Base-by-base conservation (phyloP, 2,888 invertebrate genomes). In the Serrognathus titanus region DNA sequence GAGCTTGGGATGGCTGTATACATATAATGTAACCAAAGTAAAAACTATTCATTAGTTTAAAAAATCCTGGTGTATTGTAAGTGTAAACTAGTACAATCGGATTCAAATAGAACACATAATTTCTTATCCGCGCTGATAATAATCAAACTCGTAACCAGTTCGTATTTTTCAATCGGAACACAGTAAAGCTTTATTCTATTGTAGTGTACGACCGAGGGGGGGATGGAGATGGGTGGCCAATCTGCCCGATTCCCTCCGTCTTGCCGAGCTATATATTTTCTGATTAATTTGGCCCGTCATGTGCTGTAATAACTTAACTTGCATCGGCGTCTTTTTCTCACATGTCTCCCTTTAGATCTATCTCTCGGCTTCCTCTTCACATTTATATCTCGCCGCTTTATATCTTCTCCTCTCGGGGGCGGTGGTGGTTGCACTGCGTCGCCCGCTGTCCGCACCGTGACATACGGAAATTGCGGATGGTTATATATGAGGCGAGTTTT, bases 201-300 rank as follows among this genome's bases (percentile, higher is more conserved):
- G 43, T 43, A 20, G 4, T 43, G 43, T 43, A 20, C 43, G 24
- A 31, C 6, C 24, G 5, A 6, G 24, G 24, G 6, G 24, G 24
- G 24, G 24, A n/a, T n/a, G 24, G 24, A 31, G 24, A 7, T 5
- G 24, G 57, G 39, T 48, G 43, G 37, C 13, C 53, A 48, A 38
- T 48, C 38, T 49, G 24, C 24, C 31, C 58, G 48, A 55, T 53
- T 59, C 62, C 57, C 60, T 50, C 49, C 53, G 47, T 56, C 54
- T 38, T 49, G 45, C 50, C 20, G 20, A 53, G 61, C 60, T 55
- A 64, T 64, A 66, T 63, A 66, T 64, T 63, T 63, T 64, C 65
- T 66, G 66, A 66, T 66, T 66, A 66, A 66, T 66, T 65, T 65
- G 62, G 59, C 50, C 63, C 63, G 63, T 65, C 66, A 66, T 66